A percentile compares a stretch with the other conserved stretches of the same genome.
These are phyloP conservation scores for Sisor rabdophorus DNA, from an alignment of 2,113 vertebrate species.

Conservation along the genomic window DNA sequence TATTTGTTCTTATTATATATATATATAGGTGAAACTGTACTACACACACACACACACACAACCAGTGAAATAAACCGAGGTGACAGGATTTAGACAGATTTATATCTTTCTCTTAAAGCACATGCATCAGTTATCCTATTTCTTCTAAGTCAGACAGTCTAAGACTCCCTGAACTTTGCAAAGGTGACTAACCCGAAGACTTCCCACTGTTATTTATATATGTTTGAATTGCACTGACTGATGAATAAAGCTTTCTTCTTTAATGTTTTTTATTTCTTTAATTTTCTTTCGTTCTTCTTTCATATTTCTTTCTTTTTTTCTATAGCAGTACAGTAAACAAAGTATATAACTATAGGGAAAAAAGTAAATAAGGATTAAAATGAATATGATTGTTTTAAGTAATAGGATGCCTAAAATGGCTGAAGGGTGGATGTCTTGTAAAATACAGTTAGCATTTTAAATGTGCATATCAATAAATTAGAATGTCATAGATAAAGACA, in stretches of 20 bases:
- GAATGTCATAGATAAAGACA: too few relatives aligned
- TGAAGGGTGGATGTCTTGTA: too few relatives aligned
- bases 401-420: too few relatives aligned
- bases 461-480: too few relatives aligned
- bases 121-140: not conserved
- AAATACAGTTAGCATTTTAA: too few relatives aligned
- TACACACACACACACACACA: conserved; percentile 1
- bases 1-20: too few relatives aligned
- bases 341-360: not conserved
- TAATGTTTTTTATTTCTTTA: too few relatives aligned
- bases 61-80: not conserved
- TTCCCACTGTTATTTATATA: not conserved
- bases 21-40: too few relatives aligned
- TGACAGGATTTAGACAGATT: conserved; percentile 14
- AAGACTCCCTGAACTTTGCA: conserved; percentile 12
- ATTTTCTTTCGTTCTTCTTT: not conserved
- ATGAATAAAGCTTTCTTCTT: not conserved
- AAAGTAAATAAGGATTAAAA: not conserved
- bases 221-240: not conserved
- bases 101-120: not conserved
- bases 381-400: too few relatives aligned
- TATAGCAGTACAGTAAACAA: not conserved
- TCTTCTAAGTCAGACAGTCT: conserved; percentile 7
- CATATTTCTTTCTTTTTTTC: not conserved
- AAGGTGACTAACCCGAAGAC: conserved; percentile 1